Evolutionary conservation across 1,140 invertebrate genomes (phyloP).

Genomic region (Odontomachus brunneus): DNA sequence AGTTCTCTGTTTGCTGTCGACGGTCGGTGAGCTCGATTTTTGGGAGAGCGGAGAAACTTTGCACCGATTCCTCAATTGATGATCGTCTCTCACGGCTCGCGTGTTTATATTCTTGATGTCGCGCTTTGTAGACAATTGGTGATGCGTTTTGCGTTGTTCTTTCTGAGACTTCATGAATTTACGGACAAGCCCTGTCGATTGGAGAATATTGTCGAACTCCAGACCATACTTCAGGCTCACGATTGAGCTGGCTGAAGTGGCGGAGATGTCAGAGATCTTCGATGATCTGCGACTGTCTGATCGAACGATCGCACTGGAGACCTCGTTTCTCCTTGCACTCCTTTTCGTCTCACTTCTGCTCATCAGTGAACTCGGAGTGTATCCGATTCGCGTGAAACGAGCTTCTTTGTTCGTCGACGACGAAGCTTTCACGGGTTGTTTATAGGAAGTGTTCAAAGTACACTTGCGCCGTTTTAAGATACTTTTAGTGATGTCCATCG

Average conservation of each 20-base stretch:
- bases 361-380: neutral
- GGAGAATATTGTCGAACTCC: conserved; percentile 30
- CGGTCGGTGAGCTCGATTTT: neutral
- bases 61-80: neutral
- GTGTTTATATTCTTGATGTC: neutral
- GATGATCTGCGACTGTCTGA: conserved; percentile 20
- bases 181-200: conserved; percentile 58
- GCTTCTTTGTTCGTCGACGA: neutral
- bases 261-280: conserved; percentile 25
- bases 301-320: neutral
- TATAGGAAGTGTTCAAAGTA: neutral
- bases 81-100: neutral
- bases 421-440: neutral
- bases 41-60: neutral
- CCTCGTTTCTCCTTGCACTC: neutral
- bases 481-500: neutral
- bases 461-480: conserved; percentile 18
- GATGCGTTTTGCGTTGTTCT: neutral
- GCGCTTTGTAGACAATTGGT: conserved; percentile 4
- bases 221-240: neutral
- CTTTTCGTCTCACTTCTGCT: neutral
- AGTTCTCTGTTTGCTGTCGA: neutral
- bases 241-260: neutral
- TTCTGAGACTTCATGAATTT: conserved; percentile 50
- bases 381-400: neutral